These are phyloP conservation scores for Triplophysa rosa DNA, from an alignment of 2,113 vertebrate species.

Conservation along the genomic window DNA sequence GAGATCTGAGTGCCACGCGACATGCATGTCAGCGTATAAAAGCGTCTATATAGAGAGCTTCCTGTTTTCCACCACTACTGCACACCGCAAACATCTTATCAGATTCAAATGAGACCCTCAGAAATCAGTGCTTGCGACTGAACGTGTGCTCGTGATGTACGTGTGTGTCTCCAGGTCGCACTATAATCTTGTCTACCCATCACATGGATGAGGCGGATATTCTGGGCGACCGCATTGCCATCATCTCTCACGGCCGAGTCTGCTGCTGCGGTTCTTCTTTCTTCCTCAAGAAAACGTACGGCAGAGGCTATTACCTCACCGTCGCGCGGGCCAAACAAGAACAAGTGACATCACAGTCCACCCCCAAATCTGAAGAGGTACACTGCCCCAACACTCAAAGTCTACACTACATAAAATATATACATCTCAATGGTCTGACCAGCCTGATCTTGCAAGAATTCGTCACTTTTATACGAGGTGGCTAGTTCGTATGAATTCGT, in stretches of 20 bases:
- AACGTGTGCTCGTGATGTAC: conserved; percentile 7
- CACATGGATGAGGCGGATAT: conserved; percentile 99
- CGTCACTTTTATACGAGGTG: too few relatives aligned
- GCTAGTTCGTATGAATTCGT: too few relatives aligned
- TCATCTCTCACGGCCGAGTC: conserved; percentile 92
- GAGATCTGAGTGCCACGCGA: background rate
- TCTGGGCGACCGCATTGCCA: conserved; percentile 91
- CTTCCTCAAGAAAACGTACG: conserved; percentile 92
- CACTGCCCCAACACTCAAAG: background rate
- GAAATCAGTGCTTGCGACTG: background rate
- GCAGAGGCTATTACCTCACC: conserved; percentile 95
- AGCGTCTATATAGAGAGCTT: background rate
- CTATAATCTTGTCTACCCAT: conserved; percentile 94
- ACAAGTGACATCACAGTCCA: conserved; percentile 74
- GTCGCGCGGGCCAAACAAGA: conserved; percentile 74
- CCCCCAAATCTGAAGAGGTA: conserved; percentile 69
- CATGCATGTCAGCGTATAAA: background rate
- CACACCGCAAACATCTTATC: background rate
- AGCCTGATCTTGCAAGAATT: too few relatives aligned
- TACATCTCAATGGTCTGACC: background rate
- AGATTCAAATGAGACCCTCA: conserved; percentile 24
- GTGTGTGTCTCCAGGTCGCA: conserved; percentile 77
- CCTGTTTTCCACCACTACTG: conserved; percentile 16
- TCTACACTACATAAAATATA: background rate
- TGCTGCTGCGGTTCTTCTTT: conserved; percentile 95